Base-by-base conservation (phyloP, 2,113 vertebrate species). In the Dipodomys ordii region DNA sequence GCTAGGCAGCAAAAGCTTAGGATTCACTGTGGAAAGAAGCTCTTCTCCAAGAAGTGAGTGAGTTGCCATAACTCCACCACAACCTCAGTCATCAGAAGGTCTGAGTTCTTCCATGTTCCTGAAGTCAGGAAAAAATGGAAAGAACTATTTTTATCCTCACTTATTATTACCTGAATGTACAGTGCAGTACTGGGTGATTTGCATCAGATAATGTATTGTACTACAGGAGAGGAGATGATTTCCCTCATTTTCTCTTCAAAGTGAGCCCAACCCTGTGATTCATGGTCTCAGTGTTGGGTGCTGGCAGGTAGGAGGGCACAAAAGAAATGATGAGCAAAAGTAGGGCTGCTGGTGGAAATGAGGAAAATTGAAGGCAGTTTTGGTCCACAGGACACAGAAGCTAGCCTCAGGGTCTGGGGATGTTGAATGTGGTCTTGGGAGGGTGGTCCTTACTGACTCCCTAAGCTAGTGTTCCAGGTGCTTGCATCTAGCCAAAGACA, bases 61-160 rank as follows among this genome's bases (percentile, higher is more conserved):
- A 71, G 19, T n/a, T 35, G 72, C 78, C 72, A 12, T 12, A 49
- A 49, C 2, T 72, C 30, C 32, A 8, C 2, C 13, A 8, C 0
- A 28, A 28, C 23, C 27, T 91, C 27, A n/a, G 28, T 74, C 39
- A 71, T 19, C 10, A 28, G 72, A 68, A 13, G 16, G 4, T 0
- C 7, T 32, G 46, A 0, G 0, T 39, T 76, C 67, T 83, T 83
- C 74, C 30, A 71, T 72, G 23, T 65, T 95, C 28, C 79, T 53
- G 32, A 44, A 92, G 60, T 39, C 30, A 86, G 32, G 88, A 88
- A 72, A 74, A 90, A 73, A 57, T 22, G 16, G 65, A 86, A 83
- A 91, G 27, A 49, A 13, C n/a, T 65, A 3, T 71, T 89, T 80
- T 80, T 71, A 76, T 25, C 78, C 25, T 84, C 15, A 39, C 23